Percentiles rank a stretch among this genome's conserved stretches.
phyloP scores from a whole-genome alignment of 2,797 vertebrate genomes.

The Molossus alvarezi region DNA sequence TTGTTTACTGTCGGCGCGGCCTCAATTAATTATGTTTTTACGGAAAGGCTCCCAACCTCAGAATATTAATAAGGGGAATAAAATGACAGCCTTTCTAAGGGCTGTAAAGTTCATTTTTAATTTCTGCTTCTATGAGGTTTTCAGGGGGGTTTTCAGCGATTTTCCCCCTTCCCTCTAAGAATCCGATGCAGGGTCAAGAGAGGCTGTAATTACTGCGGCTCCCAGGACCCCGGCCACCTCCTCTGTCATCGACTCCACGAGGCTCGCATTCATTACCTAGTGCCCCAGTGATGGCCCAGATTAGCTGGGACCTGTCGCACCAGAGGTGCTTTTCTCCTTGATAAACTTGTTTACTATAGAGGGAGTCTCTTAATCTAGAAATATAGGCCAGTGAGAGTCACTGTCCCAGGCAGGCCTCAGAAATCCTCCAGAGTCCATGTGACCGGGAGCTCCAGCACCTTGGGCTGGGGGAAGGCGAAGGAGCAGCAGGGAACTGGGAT shows the following conservation, averaged over 20 bases:
- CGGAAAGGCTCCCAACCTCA: conserved; percentile 99
- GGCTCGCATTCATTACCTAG: conserved; percentile 86
- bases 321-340: conserved; percentile 84
- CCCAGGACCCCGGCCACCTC: conserved; percentile 86
- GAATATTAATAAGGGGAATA: conserved; percentile 99
- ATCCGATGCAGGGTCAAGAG: conserved; percentile 88
- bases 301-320: conserved; percentile 90
- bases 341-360: conserved; percentile 85
- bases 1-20: conserved; percentile 99
- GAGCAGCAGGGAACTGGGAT: background rate
- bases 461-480: background rate
- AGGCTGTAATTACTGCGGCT: conserved; percentile 91
- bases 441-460: background rate
- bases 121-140: conserved; percentile 94
- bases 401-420: conserved; percentile 45
- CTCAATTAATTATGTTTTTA: conserved; percentile 99
- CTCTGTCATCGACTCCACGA: conserved; percentile 89
- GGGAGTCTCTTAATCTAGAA: conserved; percentile 76
- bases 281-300: conserved; percentile 88
- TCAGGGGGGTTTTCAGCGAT: conserved; percentile 88
- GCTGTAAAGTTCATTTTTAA: conserved; percentile 99
- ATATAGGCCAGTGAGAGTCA: conserved; percentile 41
- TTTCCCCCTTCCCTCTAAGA: conserved; percentile 88
- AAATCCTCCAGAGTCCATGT: fast-evolving
- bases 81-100: conserved; percentile 98